A percentile compares a stretch with the other conserved stretches of the same genome.
Evolutionary conservation across 2,888 invertebrate genomes (phyloP).

Genomic region (Lasioglossum leucozonium): DNA sequence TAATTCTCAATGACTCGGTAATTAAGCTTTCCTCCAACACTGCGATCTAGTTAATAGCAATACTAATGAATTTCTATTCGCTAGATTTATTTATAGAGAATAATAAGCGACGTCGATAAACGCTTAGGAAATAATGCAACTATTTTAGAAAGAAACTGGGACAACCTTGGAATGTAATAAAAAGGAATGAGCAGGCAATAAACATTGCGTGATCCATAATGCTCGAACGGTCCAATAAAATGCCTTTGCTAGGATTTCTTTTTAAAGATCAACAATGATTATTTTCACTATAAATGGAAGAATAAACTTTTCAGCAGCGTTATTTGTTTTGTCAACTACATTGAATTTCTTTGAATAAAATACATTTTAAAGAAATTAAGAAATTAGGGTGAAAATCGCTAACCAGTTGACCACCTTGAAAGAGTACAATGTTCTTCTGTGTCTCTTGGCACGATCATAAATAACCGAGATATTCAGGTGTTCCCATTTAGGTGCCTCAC

Average conservation of each 20-base stretch:
- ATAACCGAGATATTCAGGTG: constrained; percentile 1
- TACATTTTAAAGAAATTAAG: too few relatives aligned
- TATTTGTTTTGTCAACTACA: too few relatives aligned
- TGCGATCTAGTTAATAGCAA: too few relatives aligned
- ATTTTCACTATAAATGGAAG: neutral
- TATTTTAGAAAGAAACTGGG: neutral
- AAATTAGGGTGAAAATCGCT: too few relatives aligned
- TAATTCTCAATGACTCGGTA: too few relatives aligned
- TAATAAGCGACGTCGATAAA: neutral
- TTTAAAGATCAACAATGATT: neutral
- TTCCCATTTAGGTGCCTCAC: neutral
- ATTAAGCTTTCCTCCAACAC: too few relatives aligned
- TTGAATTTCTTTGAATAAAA: too few relatives aligned
- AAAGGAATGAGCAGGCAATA: neutral
- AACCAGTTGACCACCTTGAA: neutral
- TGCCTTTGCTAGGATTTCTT: neutral
- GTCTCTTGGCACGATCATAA: neutral
- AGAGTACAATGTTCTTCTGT: neutral
- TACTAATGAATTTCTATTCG: neutral
- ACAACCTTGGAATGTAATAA: neutral
- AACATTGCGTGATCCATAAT: neutral
- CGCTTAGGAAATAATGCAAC: neutral
- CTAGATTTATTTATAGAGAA: neutral
- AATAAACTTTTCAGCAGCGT: neutral
- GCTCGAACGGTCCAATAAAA: neutral